phyloP scores from a whole-genome alignment of 2,113 vertebrate species.

The Ceratotherium simum region DNA sequence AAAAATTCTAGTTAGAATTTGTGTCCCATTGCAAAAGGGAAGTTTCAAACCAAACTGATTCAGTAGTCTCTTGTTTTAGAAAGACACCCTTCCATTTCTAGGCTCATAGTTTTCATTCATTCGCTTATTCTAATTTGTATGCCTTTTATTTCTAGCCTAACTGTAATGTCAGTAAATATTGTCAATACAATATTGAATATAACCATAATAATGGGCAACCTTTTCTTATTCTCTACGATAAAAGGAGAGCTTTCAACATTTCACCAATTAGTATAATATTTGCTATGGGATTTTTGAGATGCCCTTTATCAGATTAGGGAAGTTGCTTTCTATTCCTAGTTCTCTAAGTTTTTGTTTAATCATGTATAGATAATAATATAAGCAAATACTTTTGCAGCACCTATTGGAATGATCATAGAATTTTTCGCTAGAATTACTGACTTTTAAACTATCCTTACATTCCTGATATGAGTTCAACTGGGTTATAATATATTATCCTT shows the following conservation, averaged over 20 bases:
- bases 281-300: neutral
- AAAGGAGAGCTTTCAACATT: conserved; percentile 22
- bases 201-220: neutral
- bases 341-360: neutral
- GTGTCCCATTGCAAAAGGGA: neutral
- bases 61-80: neutral
- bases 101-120: neutral
- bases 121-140: neutral
- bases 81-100: neutral
- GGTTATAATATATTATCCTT: neutral
- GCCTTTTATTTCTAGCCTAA: neutral
- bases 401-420: neutral
- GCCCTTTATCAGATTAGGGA: neutral
- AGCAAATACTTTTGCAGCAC: neutral
- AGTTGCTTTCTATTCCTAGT: neutral
- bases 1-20: neutral
- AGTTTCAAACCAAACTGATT: neutral
- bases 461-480: neutral
- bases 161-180: neutral
- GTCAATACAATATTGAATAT: neutral
- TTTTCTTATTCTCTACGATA: neutral
- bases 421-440: neutral
- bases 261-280: neutral
- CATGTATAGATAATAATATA: neutral
- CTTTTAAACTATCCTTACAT: neutral